Conservation (phyloP, 2,797 vertebrate genomes). For the Coregonus sp. region DNA sequence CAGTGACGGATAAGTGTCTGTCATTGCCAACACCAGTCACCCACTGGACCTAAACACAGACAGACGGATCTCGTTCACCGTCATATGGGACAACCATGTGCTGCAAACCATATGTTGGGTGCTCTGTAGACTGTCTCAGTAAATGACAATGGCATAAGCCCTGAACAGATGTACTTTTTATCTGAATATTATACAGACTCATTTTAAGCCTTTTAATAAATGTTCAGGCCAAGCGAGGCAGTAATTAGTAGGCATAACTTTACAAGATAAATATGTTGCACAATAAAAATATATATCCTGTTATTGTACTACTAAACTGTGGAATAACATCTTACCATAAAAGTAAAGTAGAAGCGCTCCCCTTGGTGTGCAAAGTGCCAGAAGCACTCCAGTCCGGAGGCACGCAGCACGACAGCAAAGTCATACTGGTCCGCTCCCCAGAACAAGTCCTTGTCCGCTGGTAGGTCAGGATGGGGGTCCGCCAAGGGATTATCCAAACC, state of each 20-base stretch:
- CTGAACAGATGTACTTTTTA: too few species aligned
- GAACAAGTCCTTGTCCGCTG: conserved; percentile 75
- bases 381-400: conserved; percentile 80
- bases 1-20: conserved; percentile 14
- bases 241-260: too few species aligned
- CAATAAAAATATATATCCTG: too few species aligned
- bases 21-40: conserved; percentile 13
- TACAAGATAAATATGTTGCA: too few species aligned
- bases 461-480: conserved; percentile 44
- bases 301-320: neutral
- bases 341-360: conserved; percentile 44
- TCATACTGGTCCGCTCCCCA: conserved; percentile 83
- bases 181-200: too few species aligned
- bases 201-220: too few species aligned
- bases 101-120: neutral
- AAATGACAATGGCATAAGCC: neutral
- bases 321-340: conserved; percentile 77
- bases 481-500: conserved; percentile 55
- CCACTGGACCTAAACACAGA: conserved; percentile 45
- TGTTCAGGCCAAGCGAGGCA: too few species aligned
- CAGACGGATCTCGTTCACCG: conserved; percentile 33
- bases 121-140: neutral
- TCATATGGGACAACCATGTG: neutral
- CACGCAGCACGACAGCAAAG: conserved; percentile 82
- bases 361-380: conserved; percentile 84